Percentiles rank a stretch among this genome's conserved stretches.
Conservation (phyloP, 2,888 invertebrate genomes). For the Stomorhina lunata region DNA sequence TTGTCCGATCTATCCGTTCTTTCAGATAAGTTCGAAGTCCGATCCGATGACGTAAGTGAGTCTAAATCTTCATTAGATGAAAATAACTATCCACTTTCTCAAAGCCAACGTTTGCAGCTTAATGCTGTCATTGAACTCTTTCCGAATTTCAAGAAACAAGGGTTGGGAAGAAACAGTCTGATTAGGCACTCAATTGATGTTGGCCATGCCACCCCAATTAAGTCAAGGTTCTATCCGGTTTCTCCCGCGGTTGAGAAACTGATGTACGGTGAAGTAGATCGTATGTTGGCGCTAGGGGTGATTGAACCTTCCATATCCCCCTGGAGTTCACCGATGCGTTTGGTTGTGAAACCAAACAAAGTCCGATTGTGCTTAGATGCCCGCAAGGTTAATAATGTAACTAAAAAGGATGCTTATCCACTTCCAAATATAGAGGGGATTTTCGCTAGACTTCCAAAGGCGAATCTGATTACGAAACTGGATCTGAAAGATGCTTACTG, state of each 20-base stretch:
- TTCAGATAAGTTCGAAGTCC: too few species aligned
- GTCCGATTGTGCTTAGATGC: conserved; percentile 45
- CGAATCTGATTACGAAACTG: conserved; percentile 34
- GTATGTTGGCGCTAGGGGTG: conserved; percentile 1
- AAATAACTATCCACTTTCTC: too few species aligned
- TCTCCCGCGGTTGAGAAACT: conserved; percentile 4
- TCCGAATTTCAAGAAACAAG: background rate
- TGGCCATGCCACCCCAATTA: conserved; percentile 2
- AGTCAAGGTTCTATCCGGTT: conserved; percentile 17
- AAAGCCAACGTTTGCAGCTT: too few species aligned
- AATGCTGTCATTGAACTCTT: too few species aligned
- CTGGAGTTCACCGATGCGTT: conserved; percentile 10
- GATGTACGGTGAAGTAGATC: conserved; percentile 6
- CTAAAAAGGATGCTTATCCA: too few species aligned
- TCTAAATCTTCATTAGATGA: too few species aligned
- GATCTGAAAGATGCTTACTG: too few species aligned
- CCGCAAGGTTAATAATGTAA: conserved; percentile 37
- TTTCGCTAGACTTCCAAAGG: conserved; percentile 40
- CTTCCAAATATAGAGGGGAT: conserved; percentile 52
- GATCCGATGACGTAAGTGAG: too few species aligned
- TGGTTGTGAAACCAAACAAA: conserved; percentile 43
- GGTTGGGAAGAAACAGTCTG: background rate
- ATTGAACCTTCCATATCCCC: conserved; percentile 28
- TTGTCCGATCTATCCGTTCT: too few species aligned
- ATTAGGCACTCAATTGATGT: background rate